Percentiles rank a stretch among this genome's conserved stretches.
Conservation (phyloP, 1,140 invertebrate genomes). For the Varroa destructor region DNA sequence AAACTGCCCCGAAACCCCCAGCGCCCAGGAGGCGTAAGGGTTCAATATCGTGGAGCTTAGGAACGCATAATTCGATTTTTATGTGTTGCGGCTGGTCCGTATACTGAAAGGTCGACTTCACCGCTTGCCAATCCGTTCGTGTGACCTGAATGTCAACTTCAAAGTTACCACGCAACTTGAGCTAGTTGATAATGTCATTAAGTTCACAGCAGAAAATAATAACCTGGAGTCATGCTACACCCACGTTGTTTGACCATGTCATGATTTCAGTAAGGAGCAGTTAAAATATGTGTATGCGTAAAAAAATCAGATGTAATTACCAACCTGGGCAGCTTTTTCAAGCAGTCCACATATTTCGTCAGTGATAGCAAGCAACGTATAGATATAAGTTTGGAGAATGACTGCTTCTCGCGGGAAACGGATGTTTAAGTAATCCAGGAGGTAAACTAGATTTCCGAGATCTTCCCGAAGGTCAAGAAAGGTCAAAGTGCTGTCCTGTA, state of each 20-base stretch:
- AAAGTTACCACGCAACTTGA: not conserved
- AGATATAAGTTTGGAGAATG: not conserved
- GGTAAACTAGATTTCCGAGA: conserved; percentile 2
- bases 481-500: not conserved
- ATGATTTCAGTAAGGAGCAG: no score
- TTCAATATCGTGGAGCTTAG: not conserved
- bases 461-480: conserved; percentile 23
- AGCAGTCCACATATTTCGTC: conserved; percentile 4
- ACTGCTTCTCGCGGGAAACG: not conserved
- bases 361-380: conserved; percentile 4
- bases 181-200: no score
- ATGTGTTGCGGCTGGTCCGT: not conserved
- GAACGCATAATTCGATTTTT: not conserved
- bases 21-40: not conserved
- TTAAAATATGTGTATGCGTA: no score
- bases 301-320: no score
- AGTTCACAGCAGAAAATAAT: no score
- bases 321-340: conserved; percentile 1
- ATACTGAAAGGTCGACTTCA: not conserved
- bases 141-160: conserved; percentile 6
- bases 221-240: no score
- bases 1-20: not conserved
- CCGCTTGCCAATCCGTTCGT: conserved; percentile 2
- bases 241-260: no score
- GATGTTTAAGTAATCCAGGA: not conserved